A percentile compares a stretch with the other conserved stretches of the same genome.
Conservation (phyloP, 2,888 invertebrate genomes). For the Trileptium ribeirensis region DNA sequence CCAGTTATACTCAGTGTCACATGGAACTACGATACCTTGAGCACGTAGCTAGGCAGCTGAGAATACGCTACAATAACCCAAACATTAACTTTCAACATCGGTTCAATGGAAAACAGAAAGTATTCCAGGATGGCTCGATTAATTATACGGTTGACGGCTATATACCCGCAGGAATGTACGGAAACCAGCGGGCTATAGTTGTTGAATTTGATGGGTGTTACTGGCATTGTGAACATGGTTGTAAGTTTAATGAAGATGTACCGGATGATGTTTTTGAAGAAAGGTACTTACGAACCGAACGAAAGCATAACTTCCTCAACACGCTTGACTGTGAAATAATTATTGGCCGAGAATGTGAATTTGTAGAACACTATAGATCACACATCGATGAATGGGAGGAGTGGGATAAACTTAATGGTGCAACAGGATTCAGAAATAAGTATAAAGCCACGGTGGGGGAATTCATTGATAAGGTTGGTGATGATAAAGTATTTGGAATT, state of each 20-base stretch:
- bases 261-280: not conserved
- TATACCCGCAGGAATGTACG: not conserved
- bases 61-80: not conserved
- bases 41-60: too few species aligned
- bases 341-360: not conserved
- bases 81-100: not conserved
- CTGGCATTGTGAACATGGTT: slow-evolving; percentile 1
- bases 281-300: not conserved
- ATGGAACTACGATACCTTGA: too few species aligned
- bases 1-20: too few species aligned
- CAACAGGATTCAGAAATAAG: too few species aligned
- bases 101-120: slow-evolving; percentile 11
- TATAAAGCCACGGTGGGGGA: too few species aligned
- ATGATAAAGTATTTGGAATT: too few species aligned
- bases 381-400: too few species aligned
- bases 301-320: not conserved
- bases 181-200: not conserved
- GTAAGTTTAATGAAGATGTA: not conserved
- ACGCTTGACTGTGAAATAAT: not conserved
- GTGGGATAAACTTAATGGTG: too few species aligned
- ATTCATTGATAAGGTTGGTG: too few species aligned
- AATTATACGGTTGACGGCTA: slow-evolving; percentile 11
- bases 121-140: not conserved
- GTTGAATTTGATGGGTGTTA: slow-evolving; percentile 6
- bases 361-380: too few species aligned